Evolutionary conservation across 2,888 invertebrate genomes (phyloP).

Genomic region (Leucoma salicis): DNA sequence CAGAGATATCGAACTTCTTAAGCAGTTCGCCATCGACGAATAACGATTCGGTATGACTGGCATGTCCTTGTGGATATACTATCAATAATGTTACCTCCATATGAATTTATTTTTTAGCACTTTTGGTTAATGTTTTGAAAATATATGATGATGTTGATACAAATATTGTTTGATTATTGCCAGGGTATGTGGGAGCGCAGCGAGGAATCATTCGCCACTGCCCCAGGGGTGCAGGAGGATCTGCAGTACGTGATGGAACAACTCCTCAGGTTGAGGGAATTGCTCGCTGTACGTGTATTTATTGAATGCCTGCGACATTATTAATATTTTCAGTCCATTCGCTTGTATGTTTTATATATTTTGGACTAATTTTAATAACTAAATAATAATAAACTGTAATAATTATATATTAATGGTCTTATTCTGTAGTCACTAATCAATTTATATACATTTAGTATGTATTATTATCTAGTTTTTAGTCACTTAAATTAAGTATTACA

Average conservation of each 20-base stretch:
- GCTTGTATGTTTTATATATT: no score
- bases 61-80: no score
- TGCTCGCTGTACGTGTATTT: conserved; percentile 57
- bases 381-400: no score
- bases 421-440: no score
- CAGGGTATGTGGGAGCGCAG: conserved; percentile 66
- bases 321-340: no score
- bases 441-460: no score
- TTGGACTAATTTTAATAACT: no score
- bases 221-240: conserved; percentile 50
- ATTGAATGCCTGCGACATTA: no score
- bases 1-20: conserved; percentile 65
- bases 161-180: conserved; percentile 16
- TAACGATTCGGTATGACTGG: conserved; percentile 66
- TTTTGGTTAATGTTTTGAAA: neutral
- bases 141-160: conserved; percentile 2
- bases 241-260: conserved; percentile 56
- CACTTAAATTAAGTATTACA: no score
- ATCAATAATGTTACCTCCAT: no score
- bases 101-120: neutral
- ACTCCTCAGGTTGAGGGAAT: conserved; percentile 48
- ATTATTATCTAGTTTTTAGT: no score
- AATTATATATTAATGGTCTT: no score
- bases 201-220: conserved; percentile 42
- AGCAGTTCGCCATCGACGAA: conserved; percentile 53